Evolutionary conservation across 2,113 vertebrate species (phyloP), one percentile per base, ranked within the genome.

Genomic region (Sylvia atricapilla): DNA sequence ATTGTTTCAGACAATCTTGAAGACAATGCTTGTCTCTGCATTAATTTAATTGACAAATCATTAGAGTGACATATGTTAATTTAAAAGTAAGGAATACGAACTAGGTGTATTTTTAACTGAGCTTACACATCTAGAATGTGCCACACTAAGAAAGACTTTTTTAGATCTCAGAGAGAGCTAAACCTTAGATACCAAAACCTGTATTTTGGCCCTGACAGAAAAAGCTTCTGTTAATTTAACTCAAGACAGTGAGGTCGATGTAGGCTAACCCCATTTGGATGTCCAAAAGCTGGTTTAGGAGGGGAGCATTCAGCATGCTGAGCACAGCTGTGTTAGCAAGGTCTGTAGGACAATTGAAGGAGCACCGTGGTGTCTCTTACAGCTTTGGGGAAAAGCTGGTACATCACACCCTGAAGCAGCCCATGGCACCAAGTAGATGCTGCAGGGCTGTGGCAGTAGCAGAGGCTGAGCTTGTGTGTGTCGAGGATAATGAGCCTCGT

Each of bases 31-130:
- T 77, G 27, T 78, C 68, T 90, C 70, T 17, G 35, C 35, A 24
- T 60, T 87, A 75, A 66, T 86, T 94, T 52, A 90, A 70, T 76
- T 90, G 55, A 73, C 43, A 93, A 85, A 85, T 87, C 53, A 73
- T 89, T 84, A 68, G 67, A 85, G 72, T 55, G 39, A 77, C 24
- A 14, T 66, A 53, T 2, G 3, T 76, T 68, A 81, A 81, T 94
- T 81, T 87, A 53, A 67, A 91, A 88, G 41, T 18, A 64, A 60
- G 47, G 25, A 86, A 78, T 86, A 70, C 7, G 33, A 89, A 67
- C 35, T 41, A 60, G 7, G 19, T 69, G 21, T 66, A 85, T 58
- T 91, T 91, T 84, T 74, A 93, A 78, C 46, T 80, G 33, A 37
- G 52, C 35, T 82, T 85, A 24, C 47, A 59, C 0, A 1, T 47